A percentile compares a stretch with the other conserved stretches of the same genome.
Evolutionary conservation across 64 coral and sea anemone species (phyloP).

Genomic region (Porites australiensis): DNA sequence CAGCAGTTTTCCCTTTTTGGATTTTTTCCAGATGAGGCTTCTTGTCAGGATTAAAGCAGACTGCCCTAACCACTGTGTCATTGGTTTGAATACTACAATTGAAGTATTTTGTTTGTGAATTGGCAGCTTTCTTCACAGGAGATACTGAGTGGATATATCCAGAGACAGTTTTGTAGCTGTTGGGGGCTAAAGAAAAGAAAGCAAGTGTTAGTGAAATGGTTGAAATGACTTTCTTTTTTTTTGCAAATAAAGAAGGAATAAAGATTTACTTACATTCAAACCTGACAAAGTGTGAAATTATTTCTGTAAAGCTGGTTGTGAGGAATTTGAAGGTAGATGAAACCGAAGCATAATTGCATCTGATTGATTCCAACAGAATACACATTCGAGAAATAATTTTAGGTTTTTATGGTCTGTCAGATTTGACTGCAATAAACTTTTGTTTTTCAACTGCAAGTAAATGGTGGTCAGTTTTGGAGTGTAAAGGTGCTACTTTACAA

Average conservation of each 20-base stretch:
- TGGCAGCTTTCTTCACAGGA: slow-evolving; percentile 22
- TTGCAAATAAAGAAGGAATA: not conserved
- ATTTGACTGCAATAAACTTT: slow-evolving; percentile 22
- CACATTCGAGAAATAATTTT: slow-evolving; percentile 5
- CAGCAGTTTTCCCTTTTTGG: slow-evolving; percentile 8
- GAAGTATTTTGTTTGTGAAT: slow-evolving; percentile 51
- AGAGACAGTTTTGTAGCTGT: slow-evolving; percentile 26
- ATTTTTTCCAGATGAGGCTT: not conserved
- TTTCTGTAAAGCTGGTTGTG: slow-evolving; percentile 17
- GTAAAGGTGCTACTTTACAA: slow-evolving; percentile 13
- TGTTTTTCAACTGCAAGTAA: slow-evolving; percentile 25
- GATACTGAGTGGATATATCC: slow-evolving; percentile 35
- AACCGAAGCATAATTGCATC: slow-evolving; percentile 17
- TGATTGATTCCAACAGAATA: slow-evolving; percentile 13
- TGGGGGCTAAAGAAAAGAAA: not conserved
- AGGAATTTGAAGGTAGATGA: not conserved
- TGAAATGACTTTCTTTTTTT: slow-evolving; percentile 19
- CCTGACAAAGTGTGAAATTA: slow-evolving; percentile 12
- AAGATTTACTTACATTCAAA: not conserved
- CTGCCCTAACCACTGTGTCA: slow-evolving; percentile 8
- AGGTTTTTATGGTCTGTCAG: slow-evolving; percentile 28
- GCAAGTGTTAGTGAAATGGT: not conserved
- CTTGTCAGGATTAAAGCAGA: slow-evolving; percentile 7
- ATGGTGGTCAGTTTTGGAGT: not conserved
- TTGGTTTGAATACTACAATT: slow-evolving; percentile 16